A percentile compares a stretch with the other conserved stretches of the same genome.
These are phyloP conservation scores for Speoplatyrhinus poulsoni DNA, from an alignment of 2,113 vertebrate genomes.

Conservation along the genomic window DNA sequence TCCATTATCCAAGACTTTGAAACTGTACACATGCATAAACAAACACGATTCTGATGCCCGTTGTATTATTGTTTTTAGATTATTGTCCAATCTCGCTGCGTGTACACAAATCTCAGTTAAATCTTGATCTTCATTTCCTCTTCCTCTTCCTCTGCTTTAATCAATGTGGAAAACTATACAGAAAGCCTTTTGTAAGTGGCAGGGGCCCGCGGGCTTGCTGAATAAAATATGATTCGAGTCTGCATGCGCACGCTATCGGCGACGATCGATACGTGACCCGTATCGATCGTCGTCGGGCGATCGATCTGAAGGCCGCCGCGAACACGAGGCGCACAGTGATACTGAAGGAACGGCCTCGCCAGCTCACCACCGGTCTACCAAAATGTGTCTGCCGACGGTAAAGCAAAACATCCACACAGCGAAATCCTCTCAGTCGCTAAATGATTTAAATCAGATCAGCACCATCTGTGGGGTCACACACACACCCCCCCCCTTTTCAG, in stretches of 20 bases:
- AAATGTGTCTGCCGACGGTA: constrained; percentile 10
- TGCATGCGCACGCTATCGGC: constrained; percentile 25
- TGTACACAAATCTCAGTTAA: background rate
- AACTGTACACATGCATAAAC: no score
- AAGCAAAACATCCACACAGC: constrained; percentile 28
- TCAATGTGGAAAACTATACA: constrained; percentile 41
- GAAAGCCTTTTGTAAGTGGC: constrained; percentile 48
- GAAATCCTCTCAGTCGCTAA: constrained; percentile 59
- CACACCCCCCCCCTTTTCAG: constrained; percentile 2
- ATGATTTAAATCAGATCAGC: constrained; percentile 66
- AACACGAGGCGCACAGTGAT: no score
- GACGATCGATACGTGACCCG: constrained; percentile 32
- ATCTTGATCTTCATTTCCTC: background rate
- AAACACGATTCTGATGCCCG: no score
- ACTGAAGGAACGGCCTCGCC: background rate
- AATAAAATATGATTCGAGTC: constrained; percentile 59
- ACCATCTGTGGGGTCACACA: constrained; percentile 50
- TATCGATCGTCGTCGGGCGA: no score
- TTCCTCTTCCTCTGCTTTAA: background rate
- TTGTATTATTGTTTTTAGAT: background rate
- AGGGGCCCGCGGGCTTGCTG: constrained; percentile 37
- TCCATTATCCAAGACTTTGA: no score
- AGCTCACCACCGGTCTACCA: background rate
- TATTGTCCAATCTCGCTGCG: background rate
- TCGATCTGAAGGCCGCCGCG: no score